A percentile compares a stretch with the other conserved stretches of the same genome.
phyloP scores from a whole-genome alignment of 2,113 vertebrate genomes.

The Gnathonemus echidnorhynchus region DNA sequence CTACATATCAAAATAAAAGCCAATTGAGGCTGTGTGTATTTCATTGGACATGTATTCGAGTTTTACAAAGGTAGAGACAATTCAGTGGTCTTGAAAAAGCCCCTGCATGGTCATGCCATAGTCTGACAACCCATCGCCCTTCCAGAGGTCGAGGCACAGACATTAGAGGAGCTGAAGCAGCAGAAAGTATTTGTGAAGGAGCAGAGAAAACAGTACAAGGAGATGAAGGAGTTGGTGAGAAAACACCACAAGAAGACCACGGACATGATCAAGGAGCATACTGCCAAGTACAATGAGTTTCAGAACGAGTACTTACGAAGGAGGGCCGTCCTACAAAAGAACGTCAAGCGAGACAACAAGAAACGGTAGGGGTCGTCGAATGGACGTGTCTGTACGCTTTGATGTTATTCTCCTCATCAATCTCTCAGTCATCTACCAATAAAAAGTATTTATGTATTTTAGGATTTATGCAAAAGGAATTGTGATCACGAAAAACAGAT shows the following conservation, averaged over 20 bases:
- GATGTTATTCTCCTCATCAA: neutral
- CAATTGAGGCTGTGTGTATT: neutral
- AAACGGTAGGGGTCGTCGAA: constrained; percentile 73
- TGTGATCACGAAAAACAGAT: neutral
- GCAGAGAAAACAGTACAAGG: constrained; percentile 95
- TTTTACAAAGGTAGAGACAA: neutral
- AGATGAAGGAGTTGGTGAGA: constrained; percentile 93
- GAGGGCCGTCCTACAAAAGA: constrained; percentile 75
- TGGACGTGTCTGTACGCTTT: neutral
- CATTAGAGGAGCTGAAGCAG: constrained; percentile 87
- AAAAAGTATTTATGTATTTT: neutral
- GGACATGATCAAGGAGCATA: constrained; percentile 92
- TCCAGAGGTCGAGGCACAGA: constrained; percentile 86
- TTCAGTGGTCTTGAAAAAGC: neutral
- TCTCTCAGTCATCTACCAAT: neutral
- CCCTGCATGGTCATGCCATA: neutral
- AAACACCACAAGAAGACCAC: constrained; percentile 91
- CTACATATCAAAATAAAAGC: neutral
- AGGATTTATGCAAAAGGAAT: neutral
- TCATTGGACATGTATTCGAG: neutral
- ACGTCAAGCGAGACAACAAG: constrained; percentile 84
- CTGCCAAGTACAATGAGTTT: constrained; percentile 76
- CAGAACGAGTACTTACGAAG: constrained; percentile 78
- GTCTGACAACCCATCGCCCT: constrained; percentile 6
- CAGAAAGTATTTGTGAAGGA: constrained; percentile 88